A percentile compares a stretch with the other conserved stretches of the same genome.
Conservation (phyloP, 2,113 vertebrate species). For the Ascaphus truei region DNA sequence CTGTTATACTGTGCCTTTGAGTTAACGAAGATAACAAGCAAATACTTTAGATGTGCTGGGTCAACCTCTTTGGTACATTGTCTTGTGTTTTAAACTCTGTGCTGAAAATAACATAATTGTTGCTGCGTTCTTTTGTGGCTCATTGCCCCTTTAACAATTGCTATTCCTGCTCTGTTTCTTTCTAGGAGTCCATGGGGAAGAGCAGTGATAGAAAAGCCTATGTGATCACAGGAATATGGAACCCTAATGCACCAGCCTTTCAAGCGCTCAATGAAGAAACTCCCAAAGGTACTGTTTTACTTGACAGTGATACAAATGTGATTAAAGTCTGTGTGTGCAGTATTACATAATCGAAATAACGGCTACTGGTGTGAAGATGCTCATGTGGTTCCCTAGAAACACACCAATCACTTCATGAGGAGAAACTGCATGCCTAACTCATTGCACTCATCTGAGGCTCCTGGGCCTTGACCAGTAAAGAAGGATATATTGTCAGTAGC, state of each 20-base stretch:
- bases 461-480: neutral
- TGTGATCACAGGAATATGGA: slow-evolving; percentile 91
- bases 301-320: neutral
- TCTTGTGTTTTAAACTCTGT: too few species aligned
- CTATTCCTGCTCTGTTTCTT: slow-evolving; percentile 36
- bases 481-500: neutral
- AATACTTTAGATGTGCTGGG: too few species aligned
- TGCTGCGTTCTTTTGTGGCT: neutral
- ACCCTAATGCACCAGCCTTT: slow-evolving; percentile 84
- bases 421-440: neutral
- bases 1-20: too few species aligned
- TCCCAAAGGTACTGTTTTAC: slow-evolving; percentile 79
- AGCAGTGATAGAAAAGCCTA: slow-evolving; percentile 89
- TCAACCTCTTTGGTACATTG: too few species aligned
- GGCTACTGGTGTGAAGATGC: neutral
- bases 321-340: neutral
- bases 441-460: neutral
- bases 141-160: neutral
- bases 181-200: slow-evolving; percentile 94
- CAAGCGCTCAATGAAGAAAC: slow-evolving; percentile 91
- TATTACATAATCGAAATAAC: neutral
- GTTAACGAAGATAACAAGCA: too few species aligned
- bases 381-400: neutral
- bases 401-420: neutral
- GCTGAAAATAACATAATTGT: too few species aligned